Base-by-base conservation (phyloP, 2,113 vertebrate genomes). In the Sylvietta virens region DNA sequence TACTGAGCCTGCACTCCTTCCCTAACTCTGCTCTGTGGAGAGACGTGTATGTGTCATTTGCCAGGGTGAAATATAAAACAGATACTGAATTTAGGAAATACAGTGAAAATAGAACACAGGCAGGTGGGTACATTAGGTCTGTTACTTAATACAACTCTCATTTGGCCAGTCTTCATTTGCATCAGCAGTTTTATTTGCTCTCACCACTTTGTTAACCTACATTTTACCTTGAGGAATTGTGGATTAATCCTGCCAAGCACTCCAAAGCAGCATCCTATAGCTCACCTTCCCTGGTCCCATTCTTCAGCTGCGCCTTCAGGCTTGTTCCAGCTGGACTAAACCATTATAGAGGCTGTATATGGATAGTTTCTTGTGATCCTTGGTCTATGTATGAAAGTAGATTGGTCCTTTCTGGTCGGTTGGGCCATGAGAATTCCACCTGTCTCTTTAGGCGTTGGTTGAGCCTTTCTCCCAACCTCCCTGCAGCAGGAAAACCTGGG, bases 21-120 rank as follows among this genome's bases (percentile, higher is more conserved):
- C 6, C 24, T 47, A 17, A 15, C 8, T 54, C 53, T 79, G 17
- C 33, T 73, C n/a, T 58, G 31, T 33, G 35, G 19, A 70, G 27
- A 15, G 8, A 5, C 0, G 0, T 16, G 45, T 31, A 5, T 21
- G 6, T 39, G 45, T 13, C 15, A 23, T 62, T 67, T 72, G 28
- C 28, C 33, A 61, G 28, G 28, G 37, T 69, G 61, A 70, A 66
- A 81, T 28, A 35, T 2, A 64, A n/a, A 19, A n/a, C 4, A 6
- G 19, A 2, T 26, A 12, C 72, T 56, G 40, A 79, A 65, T 50
- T 72, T 15, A 65, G 47, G 47, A 88, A 81, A 79, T 50, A 16
- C 3, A 31, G 13, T 71, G 57, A 40, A 82, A 85, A 72, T 5
- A 74, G 42, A 12, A 28, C 30, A 40, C 5, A 22, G 16, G 7